Conservation (phyloP, 37 sponge, comb jelly and placozoan genomes). For the Oopsacas minuta region DNA sequence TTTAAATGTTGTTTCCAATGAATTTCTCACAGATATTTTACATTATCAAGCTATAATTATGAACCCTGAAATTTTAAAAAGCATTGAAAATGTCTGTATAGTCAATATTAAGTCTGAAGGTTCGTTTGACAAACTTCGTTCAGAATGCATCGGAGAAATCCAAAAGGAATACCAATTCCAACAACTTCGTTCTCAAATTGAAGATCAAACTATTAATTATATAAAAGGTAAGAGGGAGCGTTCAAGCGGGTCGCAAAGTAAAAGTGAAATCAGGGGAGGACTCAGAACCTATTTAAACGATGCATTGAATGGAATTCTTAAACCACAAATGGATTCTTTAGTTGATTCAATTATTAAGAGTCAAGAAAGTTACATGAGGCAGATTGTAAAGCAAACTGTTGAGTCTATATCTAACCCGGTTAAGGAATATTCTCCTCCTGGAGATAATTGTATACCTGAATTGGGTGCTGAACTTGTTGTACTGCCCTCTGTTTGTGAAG, state of each 20-base stretch:
- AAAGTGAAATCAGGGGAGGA: background rate
- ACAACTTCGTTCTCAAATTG: background rate
- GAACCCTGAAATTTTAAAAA: conserved; percentile 6
- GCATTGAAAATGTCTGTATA: background rate
- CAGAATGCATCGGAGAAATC: background rate
- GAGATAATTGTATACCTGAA: background rate
- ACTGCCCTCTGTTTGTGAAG: background rate
- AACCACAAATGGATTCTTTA: background rate
- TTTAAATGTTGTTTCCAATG: no score
- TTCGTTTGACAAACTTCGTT: background rate
- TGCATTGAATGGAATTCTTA: background rate
- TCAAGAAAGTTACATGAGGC: background rate
- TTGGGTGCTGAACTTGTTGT: background rate
- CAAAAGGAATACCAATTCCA: conserved; percentile 16
- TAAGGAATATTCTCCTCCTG: background rate
- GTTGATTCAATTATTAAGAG: background rate
- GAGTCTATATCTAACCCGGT: background rate
- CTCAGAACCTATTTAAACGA: background rate
- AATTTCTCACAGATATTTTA: no score
- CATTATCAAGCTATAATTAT: background rate
- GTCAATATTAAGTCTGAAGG: background rate
- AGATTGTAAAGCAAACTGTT: background rate
- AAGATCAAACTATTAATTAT: background rate
- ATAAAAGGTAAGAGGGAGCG: background rate
- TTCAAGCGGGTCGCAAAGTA: background rate